Evolutionary conservation across 2,113 vertebrate species (phyloP), one percentile per base, ranked within the genome.

Genomic region (Cyanoliseus patagonus): DNA sequence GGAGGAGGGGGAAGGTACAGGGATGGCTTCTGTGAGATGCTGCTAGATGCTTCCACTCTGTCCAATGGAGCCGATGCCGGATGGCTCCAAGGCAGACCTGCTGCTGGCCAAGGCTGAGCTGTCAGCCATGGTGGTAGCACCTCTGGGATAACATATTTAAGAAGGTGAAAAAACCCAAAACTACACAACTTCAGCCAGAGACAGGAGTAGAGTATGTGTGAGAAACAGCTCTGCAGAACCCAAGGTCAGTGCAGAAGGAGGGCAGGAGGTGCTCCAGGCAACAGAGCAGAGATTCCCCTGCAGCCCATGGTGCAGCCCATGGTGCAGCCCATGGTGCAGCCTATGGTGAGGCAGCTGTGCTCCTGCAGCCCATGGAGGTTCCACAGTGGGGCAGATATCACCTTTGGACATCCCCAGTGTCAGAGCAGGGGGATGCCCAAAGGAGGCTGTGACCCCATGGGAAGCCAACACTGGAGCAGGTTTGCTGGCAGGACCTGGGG

Each of bases 291-390:
- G 61, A 42, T 79, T 19, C 44, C 20, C 20, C 27, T 51, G 57
- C 44, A 31, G 19, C n/a, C 42, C 0, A 1, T 17, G 7, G 42
- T 16, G 66, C 15, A 31, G 19, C 27, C 42, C 0, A 1, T 17
- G 7, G 42, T 16, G 66, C 16, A 68, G 39, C 39, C 39, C 39
- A 15, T 41, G 41, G 41, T 17, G 67, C 16, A 31, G 52, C 13
- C 22, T 39, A 20, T 20, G 17, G 31, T 42, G 49, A n/a, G 41
- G 25, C 62, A 80, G 24, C 49, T 35, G 49, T 53, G 7, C 17
- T 24, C 22, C 35, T 42, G 30, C 17, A 42, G 47, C 31, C 47
- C 13, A 17, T 13, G 25, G 31, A 44, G 39, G 39, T 10, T 10
- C 17, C 14, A 18, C 1, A 6, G 17, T 27, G 30, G 46, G 27